Evolutionary conservation across 2,888 invertebrate genomes (phyloP).

Genomic region (Brachyopa scutellaris): DNA sequence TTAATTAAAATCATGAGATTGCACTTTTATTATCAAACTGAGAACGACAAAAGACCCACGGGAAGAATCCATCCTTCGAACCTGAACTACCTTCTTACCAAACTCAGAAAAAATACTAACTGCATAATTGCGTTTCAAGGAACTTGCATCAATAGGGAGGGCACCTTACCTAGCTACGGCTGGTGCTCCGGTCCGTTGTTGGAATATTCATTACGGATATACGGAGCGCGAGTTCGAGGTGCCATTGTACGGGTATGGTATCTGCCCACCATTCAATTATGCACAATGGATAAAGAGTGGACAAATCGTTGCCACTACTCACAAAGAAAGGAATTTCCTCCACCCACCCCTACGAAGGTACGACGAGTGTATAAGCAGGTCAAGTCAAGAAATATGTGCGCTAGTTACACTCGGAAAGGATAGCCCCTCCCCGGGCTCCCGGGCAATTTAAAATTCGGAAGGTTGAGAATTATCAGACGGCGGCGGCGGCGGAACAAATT

Average conservation of each 20-base stretch:
- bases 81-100: background rate
- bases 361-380: constrained; percentile 11
- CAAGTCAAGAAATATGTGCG: constrained; percentile 25
- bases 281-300: constrained; percentile 48
- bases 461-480: constrained; percentile 16
- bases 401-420: constrained; percentile 5
- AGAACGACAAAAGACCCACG: constrained; percentile 20
- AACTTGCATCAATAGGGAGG: background rate
- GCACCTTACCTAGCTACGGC: too few relatives aligned
- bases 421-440: background rate
- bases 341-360: background rate
- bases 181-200: constrained; percentile 37
- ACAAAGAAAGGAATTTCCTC: constrained; percentile 9
- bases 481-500: constrained; percentile 32
- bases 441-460: constrained; percentile 2
- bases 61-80: constrained; percentile 20
- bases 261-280: constrained; percentile 64
- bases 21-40: constrained; percentile 43
- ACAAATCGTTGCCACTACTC: constrained; percentile 41
- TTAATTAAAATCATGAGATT: constrained; percentile 50
- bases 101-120: constrained; percentile 19
- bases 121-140: constrained; percentile 28
- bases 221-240: constrained; percentile 48
- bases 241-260: constrained; percentile 56
- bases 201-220: constrained; percentile 59